Percentiles rank a stretch among this genome's conserved stretches.
These are phyloP conservation scores for Emmelina monodactyla DNA, from an alignment of 2,888 invertebrate species.

Conservation along the genomic window DNA sequence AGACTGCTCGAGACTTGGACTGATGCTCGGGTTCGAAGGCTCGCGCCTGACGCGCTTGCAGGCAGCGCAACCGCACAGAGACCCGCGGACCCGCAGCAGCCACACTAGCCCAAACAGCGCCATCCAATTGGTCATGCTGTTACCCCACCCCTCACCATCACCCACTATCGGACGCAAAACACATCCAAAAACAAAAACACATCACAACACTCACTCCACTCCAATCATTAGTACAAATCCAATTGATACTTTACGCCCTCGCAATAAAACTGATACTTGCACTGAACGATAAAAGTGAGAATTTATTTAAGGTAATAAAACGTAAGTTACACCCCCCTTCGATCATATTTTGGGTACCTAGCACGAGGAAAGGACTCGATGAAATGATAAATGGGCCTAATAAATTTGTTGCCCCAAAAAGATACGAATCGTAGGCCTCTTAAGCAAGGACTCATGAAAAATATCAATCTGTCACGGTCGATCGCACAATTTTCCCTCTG, in stretches of 20 bases:
- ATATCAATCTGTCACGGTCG: slow-evolving; percentile 43
- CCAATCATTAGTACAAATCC: slow-evolving; percentile 11
- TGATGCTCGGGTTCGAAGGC: slow-evolving; percentile 15
- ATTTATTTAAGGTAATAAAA: too few relatives aligned
- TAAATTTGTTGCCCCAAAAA: slow-evolving; percentile 44
- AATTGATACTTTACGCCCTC: too few relatives aligned
- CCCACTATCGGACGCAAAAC: too few relatives aligned
- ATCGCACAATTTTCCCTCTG: slow-evolving; percentile 17
- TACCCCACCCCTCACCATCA: slow-evolving; percentile 43
- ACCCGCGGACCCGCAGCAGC: slow-evolving; percentile 81
- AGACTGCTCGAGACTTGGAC: slow-evolving; percentile 29
- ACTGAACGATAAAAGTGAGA: too few relatives aligned
- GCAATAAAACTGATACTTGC: too few relatives aligned
- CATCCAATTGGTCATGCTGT: slow-evolving; percentile 71
- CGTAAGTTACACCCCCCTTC: too few relatives aligned
- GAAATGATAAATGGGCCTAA: slow-evolving; percentile 48
- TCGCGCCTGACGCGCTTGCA: slow-evolving; percentile 65
- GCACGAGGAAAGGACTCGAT: slow-evolving; percentile 30
- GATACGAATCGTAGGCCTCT: slow-evolving; percentile 46
- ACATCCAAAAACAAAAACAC: too few relatives aligned
- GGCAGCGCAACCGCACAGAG: slow-evolving; percentile 78
- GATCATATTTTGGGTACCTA: too few relatives aligned
- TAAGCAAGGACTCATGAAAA: slow-evolving; percentile 43
- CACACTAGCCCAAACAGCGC: slow-evolving; percentile 88
- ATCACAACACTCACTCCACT: slow-evolving; percentile 14